phyloP scores from a whole-genome alignment of 1,140 invertebrate genomes.

The Solenopsis fugax region DNA sequence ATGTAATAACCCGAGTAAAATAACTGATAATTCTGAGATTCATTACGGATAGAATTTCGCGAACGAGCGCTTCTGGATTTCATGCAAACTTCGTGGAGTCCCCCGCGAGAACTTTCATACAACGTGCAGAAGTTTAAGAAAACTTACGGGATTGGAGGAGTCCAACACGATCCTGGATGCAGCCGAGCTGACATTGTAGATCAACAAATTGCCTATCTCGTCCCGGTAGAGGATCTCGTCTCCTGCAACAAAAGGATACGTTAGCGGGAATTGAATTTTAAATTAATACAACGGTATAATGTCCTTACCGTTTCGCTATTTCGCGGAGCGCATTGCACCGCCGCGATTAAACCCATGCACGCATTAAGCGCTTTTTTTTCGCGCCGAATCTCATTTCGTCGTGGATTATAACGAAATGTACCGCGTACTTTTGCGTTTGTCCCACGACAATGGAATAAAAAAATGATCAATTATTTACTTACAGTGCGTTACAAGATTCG shows the following conservation, averaged over 20 bases:
- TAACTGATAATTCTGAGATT: constrained; percentile 7
- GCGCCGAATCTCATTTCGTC: constrained; percentile 9
- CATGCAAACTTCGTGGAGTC: not conserved
- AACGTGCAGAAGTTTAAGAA: not conserved
- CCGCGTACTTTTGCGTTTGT: not conserved
- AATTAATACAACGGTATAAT: not conserved
- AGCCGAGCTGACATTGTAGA: constrained; percentile 79
- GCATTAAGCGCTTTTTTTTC: not conserved
- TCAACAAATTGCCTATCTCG: constrained; percentile 81
- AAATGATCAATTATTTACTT: not conserved
- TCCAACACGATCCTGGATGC: constrained; percentile 76
- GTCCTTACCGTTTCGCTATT: constrained; percentile 15
- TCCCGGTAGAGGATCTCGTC: constrained; percentile 84
- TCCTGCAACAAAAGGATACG: constrained; percentile 78
- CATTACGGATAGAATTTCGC: not conserved
- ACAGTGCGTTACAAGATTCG: not conserved
- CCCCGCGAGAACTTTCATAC: not conserved
- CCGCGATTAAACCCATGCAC: not conserved
- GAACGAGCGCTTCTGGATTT: not conserved
- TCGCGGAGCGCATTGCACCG: not conserved
- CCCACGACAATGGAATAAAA: not conserved
- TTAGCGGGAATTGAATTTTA: constrained; percentile 13
- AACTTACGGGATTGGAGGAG: constrained; percentile 80
- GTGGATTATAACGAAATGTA: not conserved
- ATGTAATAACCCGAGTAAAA: not conserved